phyloP scores from a whole-genome alignment of 2,888 invertebrate species.

The Torymus tubicola region DNA sequence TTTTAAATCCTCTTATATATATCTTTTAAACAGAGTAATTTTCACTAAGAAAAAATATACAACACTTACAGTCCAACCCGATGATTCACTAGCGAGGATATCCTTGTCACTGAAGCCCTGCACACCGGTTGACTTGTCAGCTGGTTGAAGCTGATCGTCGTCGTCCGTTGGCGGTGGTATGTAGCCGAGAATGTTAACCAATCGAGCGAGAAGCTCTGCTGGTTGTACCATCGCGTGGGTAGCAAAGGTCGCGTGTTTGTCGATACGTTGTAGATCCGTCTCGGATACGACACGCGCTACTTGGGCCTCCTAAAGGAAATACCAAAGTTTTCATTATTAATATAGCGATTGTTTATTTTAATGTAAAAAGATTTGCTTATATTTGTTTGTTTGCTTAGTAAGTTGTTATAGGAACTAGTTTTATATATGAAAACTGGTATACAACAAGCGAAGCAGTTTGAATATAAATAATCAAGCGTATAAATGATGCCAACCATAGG shows the following conservation, averaged over 20 bases:
- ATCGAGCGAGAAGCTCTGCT: constrained; percentile 85
- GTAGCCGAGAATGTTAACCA: constrained; percentile 86
- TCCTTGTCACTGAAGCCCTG: constrained; percentile 86
- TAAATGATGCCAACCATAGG: constrained; percentile 66
- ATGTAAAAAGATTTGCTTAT: too few species aligned
- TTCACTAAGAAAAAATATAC: too few species aligned
- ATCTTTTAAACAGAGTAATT: too few species aligned
- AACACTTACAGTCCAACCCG: constrained; percentile 59
- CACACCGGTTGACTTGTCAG: constrained; percentile 67
- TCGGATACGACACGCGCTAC: constrained; percentile 85
- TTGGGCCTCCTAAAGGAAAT: constrained; percentile 66
- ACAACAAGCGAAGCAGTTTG: too few species aligned
- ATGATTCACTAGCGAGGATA: constrained; percentile 84
- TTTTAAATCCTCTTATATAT: too few species aligned
- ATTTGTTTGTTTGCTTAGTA: too few species aligned
- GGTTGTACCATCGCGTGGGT: constrained; percentile 85
- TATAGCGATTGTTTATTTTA: too few species aligned
- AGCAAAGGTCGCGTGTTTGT: constrained; percentile 87
- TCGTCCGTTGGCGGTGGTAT: constrained; percentile 71
- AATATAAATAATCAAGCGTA: too few species aligned
- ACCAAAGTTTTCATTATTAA: too few species aligned
- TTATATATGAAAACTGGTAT: too few species aligned
- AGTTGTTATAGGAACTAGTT: too few species aligned
- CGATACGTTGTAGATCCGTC: constrained; percentile 86
- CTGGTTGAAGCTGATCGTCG: constrained; percentile 53